Evolutionary conservation across 2,113 vertebrate species (phyloP), one percentile per base, ranked within the genome.

Genomic region (Bubo blakistoni): DNA sequence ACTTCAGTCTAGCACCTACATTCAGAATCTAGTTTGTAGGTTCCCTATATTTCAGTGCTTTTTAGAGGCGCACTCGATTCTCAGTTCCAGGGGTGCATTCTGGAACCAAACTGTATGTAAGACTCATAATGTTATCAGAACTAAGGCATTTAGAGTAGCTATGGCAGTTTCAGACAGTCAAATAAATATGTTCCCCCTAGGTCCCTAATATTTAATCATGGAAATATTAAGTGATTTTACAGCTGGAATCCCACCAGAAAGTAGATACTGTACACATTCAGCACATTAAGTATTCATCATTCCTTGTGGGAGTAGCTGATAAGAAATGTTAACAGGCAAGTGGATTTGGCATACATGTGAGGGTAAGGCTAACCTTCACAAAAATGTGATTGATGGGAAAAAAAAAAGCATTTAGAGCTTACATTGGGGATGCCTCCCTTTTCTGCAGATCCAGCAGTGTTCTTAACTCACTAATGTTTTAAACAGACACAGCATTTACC

Each of bases 151-250:
- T 81, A 29, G 42, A 74, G 32, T 46, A 79, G 57, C 88, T 82
- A 62, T 21, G 44, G 17, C 42, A 86, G 40, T 80, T 91, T 87
- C 73, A 76, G 91, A 90, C 63, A 97, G 69, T 51, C 51, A 87
- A 73, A 95, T 40, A 47, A 91, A 72, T 55, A 27, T 34, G 54
- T 89, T 69, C 19, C 63, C 67, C 77, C 52, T 26, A 15, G 26
- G 83, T 74, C 40, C 17, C 69, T 83, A 88, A 70, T 84, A 92
- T 92, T 90, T 87, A 97, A 90, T 94, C 49, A 92, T 65, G 76
- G 88, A 88, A 96, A 94, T 88, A 97, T 89, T 95, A 95, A 92
- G 47, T 94, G 44, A 93, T 92, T 96, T 97, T 96, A 69, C 74
- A 96, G 42, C 46, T 96, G 65, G 63, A 94, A 86, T 96, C 72